Conservation (phyloP, 2,113 vertebrate species). For the Notechis scutatus region DNA sequence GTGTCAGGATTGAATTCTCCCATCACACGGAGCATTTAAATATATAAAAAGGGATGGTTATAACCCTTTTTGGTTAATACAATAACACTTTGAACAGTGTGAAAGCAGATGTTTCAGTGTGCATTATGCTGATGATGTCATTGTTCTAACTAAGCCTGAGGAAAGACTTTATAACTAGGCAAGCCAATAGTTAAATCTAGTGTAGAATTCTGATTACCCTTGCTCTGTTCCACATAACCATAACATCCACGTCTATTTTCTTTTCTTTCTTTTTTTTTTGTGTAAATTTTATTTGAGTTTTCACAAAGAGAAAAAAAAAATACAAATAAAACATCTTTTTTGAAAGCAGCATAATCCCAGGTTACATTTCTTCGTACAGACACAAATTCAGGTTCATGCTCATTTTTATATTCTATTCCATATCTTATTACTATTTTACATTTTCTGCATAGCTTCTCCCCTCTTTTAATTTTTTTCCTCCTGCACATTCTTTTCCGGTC, state of each 20-base stretch:
- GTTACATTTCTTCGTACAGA: no score
- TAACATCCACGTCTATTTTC: neutral
- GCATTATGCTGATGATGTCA: slow-evolving; percentile 26
- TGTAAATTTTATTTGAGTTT: no score
- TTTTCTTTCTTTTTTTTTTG: no score
- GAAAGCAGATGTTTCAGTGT: slow-evolving; percentile 33
- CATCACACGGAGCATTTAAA: slow-evolving; percentile 43
- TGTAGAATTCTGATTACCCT: slow-evolving; percentile 27
- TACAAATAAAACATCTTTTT: no score
- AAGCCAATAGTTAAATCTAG: slow-evolving; percentile 24
- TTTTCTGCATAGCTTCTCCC: no score
- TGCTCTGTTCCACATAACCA: neutral
- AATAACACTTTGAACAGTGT: slow-evolving; percentile 12
- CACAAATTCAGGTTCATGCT: no score
- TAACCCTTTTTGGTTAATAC: slow-evolving; percentile 19
- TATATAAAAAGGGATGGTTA: slow-evolving; percentile 32
- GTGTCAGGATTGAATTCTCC: slow-evolving; percentile 27
- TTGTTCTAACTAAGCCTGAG: slow-evolving; percentile 35
- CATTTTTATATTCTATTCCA: no score
- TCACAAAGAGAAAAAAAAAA: no score
- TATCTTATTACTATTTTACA: no score
- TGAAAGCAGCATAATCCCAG: no score
- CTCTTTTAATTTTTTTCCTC: no score
- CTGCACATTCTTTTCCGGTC: no score
- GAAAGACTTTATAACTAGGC: slow-evolving; percentile 25